Conservation (phyloP, 2,113 vertebrate species). For the Pedionomus torquatus region DNA sequence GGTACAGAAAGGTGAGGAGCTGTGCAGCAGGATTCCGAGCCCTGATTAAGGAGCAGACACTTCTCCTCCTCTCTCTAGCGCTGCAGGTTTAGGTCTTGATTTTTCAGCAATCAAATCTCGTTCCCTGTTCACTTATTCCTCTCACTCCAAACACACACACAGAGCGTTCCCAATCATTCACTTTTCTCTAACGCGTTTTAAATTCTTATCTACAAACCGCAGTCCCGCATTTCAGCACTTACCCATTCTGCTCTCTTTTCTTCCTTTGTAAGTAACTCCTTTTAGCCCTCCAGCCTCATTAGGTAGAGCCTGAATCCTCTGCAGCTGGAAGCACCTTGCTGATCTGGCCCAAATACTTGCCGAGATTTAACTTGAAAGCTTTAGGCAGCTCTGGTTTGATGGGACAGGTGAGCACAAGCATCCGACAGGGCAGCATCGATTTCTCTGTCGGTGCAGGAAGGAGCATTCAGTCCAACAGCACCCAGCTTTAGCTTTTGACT, state of each 20-base stretch:
- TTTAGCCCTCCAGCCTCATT: constrained; percentile 31
- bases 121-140: constrained; percentile 27
- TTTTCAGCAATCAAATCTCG: constrained; percentile 32
- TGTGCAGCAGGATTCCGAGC: not conserved
- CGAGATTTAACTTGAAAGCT: not conserved
- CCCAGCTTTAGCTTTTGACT: not conserved
- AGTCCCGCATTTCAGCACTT: not conserved
- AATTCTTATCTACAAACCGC: constrained; percentile 29
- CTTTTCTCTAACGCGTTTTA: not conserved
- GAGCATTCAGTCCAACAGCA: not conserved
- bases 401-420: not conserved
- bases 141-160: constrained; percentile 31
- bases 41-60: constrained; percentile 50
- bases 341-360: constrained; percentile 28
- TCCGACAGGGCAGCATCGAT: not conserved
- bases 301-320: constrained; percentile 18
- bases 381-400: not conserved
- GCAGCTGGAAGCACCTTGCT: constrained; percentile 40
- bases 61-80: not conserved
- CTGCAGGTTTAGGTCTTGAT: constrained; percentile 17
- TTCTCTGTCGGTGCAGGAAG: not conserved
- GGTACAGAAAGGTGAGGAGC: constrained; percentile 29
- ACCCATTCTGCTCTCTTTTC: not conserved
- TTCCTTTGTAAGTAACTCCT: constrained; percentile 18
- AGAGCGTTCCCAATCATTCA: not conserved